These are phyloP conservation scores for Parasteatoda lunata DNA, from an alignment of 2,888 invertebrate genomes.

Conservation along the genomic window DNA sequence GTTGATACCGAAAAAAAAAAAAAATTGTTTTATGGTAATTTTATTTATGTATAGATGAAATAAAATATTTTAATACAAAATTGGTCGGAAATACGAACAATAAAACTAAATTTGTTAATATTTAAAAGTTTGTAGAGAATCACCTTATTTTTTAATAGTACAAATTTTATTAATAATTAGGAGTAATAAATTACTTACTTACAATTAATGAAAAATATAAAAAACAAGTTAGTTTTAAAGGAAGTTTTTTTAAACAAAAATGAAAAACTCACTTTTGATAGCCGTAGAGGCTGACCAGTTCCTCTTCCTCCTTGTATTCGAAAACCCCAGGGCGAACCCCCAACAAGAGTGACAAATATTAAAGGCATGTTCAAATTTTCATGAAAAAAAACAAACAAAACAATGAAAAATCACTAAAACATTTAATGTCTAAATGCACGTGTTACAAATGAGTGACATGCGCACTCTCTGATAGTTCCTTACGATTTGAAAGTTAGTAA, in stretches of 20 bases:
- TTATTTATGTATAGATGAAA: no score
- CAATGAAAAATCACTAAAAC: not conserved
- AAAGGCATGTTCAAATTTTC: slow-evolving; percentile 28
- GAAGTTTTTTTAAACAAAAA: not conserved
- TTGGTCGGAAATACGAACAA: no score
- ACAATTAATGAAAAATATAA: no score
- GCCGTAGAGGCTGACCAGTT: slow-evolving; percentile 48
- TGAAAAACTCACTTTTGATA: slow-evolving; percentile 52
- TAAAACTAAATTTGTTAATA: no score
- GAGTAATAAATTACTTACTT: no score
- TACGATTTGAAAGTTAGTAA: slow-evolving; percentile 55
- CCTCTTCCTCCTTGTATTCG: slow-evolving; percentile 68
- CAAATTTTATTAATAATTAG: no score
- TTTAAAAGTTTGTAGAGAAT: no score
- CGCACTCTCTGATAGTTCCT: not conserved
- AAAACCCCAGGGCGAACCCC: slow-evolving; percentile 71
- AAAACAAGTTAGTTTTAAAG: no score
- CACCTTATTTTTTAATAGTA: no score
- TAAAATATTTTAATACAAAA: no score
- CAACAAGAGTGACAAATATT: slow-evolving; percentile 61
- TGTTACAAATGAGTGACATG: not conserved
- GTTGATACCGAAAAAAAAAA: no score
- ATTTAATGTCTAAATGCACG: not conserved
- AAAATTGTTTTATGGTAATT: no score
- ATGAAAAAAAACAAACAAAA: not conserved